Percentiles rank a stretch among this genome's conserved stretches.
Conservation (phyloP, 2,888 invertebrate genomes). For the Pseudococcus viburni region DNA sequence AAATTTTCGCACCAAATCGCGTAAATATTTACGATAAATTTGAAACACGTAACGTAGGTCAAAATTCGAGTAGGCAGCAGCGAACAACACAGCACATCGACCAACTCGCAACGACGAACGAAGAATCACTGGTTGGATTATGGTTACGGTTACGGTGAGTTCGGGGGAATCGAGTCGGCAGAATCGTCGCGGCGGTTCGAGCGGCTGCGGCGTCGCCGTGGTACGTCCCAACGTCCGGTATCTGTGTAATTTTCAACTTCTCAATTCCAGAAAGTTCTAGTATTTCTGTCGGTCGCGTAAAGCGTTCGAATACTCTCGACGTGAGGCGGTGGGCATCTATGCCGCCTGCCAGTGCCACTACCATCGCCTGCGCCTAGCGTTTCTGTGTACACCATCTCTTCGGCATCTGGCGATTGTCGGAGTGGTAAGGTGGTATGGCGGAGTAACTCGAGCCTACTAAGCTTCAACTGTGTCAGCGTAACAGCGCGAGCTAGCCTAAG, state of each 20-base stretch:
- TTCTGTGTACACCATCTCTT: too few species aligned
- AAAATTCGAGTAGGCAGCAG: background rate
- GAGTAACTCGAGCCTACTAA: too few species aligned
- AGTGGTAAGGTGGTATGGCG: too few species aligned
- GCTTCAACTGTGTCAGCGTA: too few species aligned
- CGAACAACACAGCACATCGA: background rate
- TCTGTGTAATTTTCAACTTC: slow-evolving; percentile 36
- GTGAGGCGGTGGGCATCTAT: too few species aligned
- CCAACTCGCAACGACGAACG: slow-evolving; percentile 11
- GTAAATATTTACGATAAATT: background rate
- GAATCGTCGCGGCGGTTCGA: background rate
- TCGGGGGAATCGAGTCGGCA: background rate
- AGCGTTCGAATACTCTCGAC: background rate
- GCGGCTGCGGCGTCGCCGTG: background rate
- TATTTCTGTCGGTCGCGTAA: slow-evolving; percentile 26
- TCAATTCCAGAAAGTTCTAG: slow-evolving; percentile 59
- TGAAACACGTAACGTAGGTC: background rate
- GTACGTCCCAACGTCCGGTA: slow-evolving; percentile 40
- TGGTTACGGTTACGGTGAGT: background rate
- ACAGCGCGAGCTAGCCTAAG: too few species aligned
- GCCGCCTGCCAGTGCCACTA: too few species aligned
- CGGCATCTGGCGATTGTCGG: too few species aligned
- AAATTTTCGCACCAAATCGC: background rate
- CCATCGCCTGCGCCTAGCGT: too few species aligned
- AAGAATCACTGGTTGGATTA: background rate